Percentiles rank a stretch among this genome's conserved stretches.
Evolutionary conservation across 23 tunicate genomes (phyloP).

Genomic region (Halocynthia aurantium): DNA sequence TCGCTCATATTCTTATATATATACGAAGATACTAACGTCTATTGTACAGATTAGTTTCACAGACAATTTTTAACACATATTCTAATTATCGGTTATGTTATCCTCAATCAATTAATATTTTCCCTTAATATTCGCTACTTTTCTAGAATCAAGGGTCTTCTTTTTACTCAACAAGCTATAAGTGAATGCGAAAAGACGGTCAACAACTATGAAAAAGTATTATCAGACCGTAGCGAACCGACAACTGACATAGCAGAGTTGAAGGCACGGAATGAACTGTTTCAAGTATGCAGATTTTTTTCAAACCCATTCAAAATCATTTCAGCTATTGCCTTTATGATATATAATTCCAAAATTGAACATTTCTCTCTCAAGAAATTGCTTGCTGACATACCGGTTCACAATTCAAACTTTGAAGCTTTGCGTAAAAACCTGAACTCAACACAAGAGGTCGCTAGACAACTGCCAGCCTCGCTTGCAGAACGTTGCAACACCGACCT

Average conservation of each 20-base stretch:
- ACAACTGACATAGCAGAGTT: slow-evolving; percentile 13
- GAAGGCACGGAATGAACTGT: not conserved
- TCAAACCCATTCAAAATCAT: not conserved
- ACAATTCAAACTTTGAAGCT: slow-evolving; percentile 50
- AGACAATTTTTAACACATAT: not conserved
- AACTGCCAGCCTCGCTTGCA: slow-evolving; percentile 38
- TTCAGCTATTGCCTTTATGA: not conserved
- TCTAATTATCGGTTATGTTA: too few species aligned
- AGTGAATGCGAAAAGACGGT: slow-evolving; percentile 38
- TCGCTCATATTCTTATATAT: too few species aligned
- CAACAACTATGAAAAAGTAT: slow-evolving; percentile 14
- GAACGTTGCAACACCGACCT: slow-evolving; percentile 26
- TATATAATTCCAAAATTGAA: not conserved
- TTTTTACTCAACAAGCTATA: slow-evolving; percentile 32
- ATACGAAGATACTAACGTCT: too few species aligned
- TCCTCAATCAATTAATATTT: not conserved
- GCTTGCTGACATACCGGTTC: not conserved
- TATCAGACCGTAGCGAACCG: slow-evolving; percentile 11
- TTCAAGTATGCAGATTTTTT: slow-evolving; percentile 13
- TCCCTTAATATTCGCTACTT: not conserved
- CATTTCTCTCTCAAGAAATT: slow-evolving; percentile 26
- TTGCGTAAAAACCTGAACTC: slow-evolving; percentile 40
- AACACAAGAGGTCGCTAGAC: slow-evolving; percentile 42
- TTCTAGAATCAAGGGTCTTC: slow-evolving; percentile 54
- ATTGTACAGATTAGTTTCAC: not conserved